These are phyloP conservation scores for Boulengeromyrus knoepffleri DNA, from an alignment of 2,113 vertebrate genomes.

Conservation along the genomic window DNA sequence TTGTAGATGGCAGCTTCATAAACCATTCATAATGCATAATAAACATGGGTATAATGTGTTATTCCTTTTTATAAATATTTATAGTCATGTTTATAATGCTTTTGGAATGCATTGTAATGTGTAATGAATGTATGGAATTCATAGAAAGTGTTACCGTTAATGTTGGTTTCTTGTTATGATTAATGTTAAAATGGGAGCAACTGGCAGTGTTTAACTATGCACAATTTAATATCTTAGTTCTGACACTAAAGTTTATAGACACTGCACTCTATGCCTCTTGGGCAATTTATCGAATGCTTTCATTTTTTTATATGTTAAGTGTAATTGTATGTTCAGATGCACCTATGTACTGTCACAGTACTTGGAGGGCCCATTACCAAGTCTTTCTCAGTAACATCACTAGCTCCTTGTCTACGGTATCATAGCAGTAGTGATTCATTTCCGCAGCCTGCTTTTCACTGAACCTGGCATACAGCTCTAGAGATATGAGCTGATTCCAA, in stretches of 20 bases:
- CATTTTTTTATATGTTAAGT: neutral
- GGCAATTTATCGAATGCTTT: neutral
- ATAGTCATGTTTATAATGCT: no score
- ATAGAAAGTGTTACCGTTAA: no score
- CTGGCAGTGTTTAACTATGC: neutral
- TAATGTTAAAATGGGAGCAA: neutral
- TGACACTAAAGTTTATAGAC: neutral
- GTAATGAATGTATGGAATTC: no score
- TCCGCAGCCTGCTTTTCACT: neutral
- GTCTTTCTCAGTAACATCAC: neutral
- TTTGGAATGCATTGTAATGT: no score
- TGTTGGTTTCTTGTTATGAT: neutral
- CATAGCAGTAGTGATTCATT: constrained; percentile 3
- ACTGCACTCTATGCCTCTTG: neutral
- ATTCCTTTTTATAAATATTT: no score
- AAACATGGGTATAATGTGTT: no score
- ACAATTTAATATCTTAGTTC: neutral
- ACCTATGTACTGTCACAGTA: neutral
- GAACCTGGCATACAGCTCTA: neutral
- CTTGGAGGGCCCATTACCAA: neutral
- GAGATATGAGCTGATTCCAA: constrained; percentile 16
- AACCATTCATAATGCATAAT: no score
- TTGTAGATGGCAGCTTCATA: no score
- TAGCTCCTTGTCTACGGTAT: neutral
- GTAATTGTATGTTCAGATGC: neutral